phyloP scores from a whole-genome alignment of 2,888 invertebrate species.

The Pseudolycoriella hygida region DNA sequence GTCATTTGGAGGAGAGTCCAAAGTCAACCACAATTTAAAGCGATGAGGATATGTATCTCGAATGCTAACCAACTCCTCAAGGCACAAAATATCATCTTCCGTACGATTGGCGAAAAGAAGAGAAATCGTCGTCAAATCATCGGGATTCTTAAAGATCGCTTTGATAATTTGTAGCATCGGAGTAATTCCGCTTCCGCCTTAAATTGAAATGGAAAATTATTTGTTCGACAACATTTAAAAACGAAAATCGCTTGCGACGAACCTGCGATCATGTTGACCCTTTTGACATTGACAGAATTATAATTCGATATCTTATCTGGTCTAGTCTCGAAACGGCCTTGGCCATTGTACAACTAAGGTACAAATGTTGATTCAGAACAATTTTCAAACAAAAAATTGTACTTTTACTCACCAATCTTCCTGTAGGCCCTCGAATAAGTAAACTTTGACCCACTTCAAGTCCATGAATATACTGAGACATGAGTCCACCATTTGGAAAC shows the following conservation, averaged over 20 bases:
- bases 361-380: too few relatives aligned
- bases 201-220: too few relatives aligned
- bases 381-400: too few relatives aligned
- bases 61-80: conserved; percentile 69
- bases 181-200: too few relatives aligned
- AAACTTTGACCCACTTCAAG: conserved; percentile 84
- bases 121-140: too few relatives aligned
- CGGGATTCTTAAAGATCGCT: too few relatives aligned
- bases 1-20: conserved; percentile 51
- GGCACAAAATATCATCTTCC: conserved; percentile 82
- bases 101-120: conserved; percentile 26
- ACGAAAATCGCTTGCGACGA: conserved; percentile 11
- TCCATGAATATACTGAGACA: conserved; percentile 84
- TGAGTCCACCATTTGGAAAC: conserved; percentile 95
- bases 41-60: conserved; percentile 51
- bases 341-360: conserved; percentile 69
- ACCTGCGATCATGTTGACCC: conserved; percentile 90
- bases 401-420: too few relatives aligned
- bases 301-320: too few relatives aligned
- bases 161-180: too few relatives aligned
- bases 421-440: conserved; percentile 89
- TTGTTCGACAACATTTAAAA: too few relatives aligned
- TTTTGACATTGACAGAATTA: conserved; percentile 27
- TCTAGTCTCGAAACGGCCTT: conserved; percentile 30
- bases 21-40: conserved; percentile 88